Evolutionary conservation across 2,888 invertebrate genomes (phyloP).

Genomic region (Orthosia gracilis): DNA sequence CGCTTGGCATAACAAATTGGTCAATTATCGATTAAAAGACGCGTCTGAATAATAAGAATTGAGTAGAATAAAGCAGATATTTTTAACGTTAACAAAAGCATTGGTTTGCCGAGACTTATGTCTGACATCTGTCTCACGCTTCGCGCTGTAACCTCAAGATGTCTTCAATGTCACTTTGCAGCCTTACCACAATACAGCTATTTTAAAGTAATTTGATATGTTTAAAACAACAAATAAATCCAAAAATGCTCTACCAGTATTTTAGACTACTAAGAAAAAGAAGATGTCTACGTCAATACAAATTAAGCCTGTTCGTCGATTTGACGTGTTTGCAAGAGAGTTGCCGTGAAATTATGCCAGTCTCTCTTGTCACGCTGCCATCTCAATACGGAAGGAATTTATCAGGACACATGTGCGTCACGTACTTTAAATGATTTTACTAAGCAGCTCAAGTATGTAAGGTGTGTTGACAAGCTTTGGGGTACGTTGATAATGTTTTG

Average conservation of each 20-base stretch:
- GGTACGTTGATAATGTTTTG: conserved; percentile 6
- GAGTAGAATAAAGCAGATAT: neutral
- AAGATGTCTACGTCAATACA: neutral
- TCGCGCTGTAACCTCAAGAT: conserved; percentile 6
- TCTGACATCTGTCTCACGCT: conserved; percentile 6
- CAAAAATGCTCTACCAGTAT: neutral
- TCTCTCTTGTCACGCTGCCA: conserved; percentile 40
- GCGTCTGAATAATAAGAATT: neutral
- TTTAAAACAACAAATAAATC: too few species aligned
- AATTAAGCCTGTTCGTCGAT: conserved; percentile 8
- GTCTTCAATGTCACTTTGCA: conserved; percentile 7
- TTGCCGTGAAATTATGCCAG: conserved; percentile 36
- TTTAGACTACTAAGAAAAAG: neutral
- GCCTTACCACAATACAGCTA: neutral
- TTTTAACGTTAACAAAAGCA: neutral
- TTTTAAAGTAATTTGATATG: neutral
- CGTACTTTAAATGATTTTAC: conserved; percentile 9
- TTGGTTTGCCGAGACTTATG: conserved; percentile 12
- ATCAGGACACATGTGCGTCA: conserved; percentile 22
- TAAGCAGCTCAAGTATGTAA: neutral
- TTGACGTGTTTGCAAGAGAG: conserved; percentile 23
- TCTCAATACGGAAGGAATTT: conserved; percentile 26
- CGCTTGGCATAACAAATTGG: neutral
- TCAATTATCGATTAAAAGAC: neutral
- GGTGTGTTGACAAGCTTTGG: neutral